These are phyloP conservation scores for Zapornia atra DNA, from an alignment of 2,113 vertebrate species.

Conservation along the genomic window DNA sequence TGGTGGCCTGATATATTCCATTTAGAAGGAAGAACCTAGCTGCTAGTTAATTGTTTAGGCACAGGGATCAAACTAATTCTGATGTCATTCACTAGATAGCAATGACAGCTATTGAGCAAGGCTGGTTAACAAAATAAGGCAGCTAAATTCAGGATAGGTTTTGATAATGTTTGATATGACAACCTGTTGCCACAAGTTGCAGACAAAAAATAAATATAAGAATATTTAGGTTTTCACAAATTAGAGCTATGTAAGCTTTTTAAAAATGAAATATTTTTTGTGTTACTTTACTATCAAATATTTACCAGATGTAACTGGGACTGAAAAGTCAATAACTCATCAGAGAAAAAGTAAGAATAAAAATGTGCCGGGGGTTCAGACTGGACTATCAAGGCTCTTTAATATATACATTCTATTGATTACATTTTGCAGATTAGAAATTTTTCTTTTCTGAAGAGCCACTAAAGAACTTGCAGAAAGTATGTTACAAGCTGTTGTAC, in stretches of 20 bases:
- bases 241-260: background rate
- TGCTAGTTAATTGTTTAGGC: background rate
- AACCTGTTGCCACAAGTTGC: background rate
- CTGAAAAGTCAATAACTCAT: slow-evolving; percentile 14
- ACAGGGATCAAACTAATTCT: background rate
- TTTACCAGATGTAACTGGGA: background rate
- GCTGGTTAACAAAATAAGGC: background rate
- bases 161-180: background rate
- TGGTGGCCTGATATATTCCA: background rate
- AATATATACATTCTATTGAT: background rate
- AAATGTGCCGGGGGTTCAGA: background rate
- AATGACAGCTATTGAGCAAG: background rate
- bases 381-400: background rate
- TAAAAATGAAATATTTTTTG: background rate
- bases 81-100: background rate
- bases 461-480: background rate
- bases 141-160: background rate
- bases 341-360: background rate
- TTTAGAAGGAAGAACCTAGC: background rate
- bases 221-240: background rate
- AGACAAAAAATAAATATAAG: background rate
- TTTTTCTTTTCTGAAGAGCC: background rate
- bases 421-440: background rate
- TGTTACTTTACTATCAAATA: background rate
- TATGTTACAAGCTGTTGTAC: background rate